These are phyloP conservation scores for Xestia rhomboidea DNA, from an alignment of 2,888 invertebrate genomes.

Conservation along the genomic window DNA sequence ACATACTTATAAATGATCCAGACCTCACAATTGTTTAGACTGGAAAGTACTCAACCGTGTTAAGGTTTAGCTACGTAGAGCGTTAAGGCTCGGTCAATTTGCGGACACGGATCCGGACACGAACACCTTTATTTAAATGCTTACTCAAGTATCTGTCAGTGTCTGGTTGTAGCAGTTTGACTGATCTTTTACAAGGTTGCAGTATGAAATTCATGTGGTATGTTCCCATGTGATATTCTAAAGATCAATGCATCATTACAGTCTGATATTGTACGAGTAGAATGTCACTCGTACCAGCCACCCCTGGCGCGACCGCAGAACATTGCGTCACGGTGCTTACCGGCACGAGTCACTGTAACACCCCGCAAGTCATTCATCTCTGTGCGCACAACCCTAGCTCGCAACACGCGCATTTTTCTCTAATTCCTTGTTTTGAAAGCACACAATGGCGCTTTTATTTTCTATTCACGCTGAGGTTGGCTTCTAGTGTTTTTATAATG, in stretches of 20 bases:
- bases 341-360: constrained; percentile 37
- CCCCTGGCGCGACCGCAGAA: constrained; percentile 57
- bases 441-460: constrained; percentile 4
- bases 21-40: background rate
- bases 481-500: constrained; percentile 33
- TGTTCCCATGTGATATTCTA: background rate
- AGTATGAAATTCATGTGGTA: background rate
- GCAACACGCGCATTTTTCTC: constrained; percentile 31
- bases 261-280: background rate
- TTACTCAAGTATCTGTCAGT: background rate
- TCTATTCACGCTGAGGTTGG: constrained; percentile 6
- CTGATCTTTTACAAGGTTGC: background rate
- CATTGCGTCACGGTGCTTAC: constrained; percentile 57
- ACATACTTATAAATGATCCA: background rate
- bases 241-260: background rate
- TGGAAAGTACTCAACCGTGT: background rate
- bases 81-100: background rate
- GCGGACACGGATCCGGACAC: background rate
- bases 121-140: background rate
- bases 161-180: background rate
- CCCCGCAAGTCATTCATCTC: constrained; percentile 57
- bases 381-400: constrained; percentile 42
- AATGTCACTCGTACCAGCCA: background rate
- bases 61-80: background rate
- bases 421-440: constrained; percentile 39